These are phyloP conservation scores for Alaudala cheleensis DNA, from an alignment of 2,113 vertebrate genomes.

Conservation along the genomic window DNA sequence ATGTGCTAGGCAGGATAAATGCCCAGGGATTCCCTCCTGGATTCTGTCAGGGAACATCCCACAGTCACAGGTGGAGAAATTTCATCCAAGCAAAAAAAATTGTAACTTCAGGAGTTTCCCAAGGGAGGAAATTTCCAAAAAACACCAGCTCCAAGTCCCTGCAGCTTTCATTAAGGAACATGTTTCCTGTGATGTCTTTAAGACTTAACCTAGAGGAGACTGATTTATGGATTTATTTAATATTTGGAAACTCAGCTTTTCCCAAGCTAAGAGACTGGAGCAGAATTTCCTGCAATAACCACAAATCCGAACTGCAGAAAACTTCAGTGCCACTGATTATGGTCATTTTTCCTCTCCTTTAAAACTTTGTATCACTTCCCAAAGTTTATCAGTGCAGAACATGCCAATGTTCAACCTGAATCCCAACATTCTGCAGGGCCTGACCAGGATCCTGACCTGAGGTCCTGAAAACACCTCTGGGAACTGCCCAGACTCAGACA, in stretches of 20 bases:
- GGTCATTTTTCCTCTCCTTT: rapidly evolving
- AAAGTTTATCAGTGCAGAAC: not conserved
- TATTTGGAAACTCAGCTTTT: not conserved
- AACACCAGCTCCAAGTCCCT: not conserved
- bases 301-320: not conserved
- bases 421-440: not conserved
- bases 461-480: not conserved
- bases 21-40: not conserved
- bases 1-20: not conserved
- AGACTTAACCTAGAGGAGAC: not conserved
- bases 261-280: not conserved
- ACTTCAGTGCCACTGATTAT: not conserved
- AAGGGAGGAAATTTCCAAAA: not conserved
- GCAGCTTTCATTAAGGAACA: not conserved
- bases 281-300: not conserved
- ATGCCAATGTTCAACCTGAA: not conserved
- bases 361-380: not conserved
- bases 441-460: not conserved
- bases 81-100: not conserved
- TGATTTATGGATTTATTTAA: not conserved
- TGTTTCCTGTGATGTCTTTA: rapidly evolving
- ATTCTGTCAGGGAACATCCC: not conserved
- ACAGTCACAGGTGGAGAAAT: not conserved
- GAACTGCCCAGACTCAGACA: not conserved
- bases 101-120: not conserved